Evolutionary conservation across 1,140 invertebrate species (phyloP), one percentile per base, ranked within the genome.

Genomic region (Ooceraea biroi): DNA sequence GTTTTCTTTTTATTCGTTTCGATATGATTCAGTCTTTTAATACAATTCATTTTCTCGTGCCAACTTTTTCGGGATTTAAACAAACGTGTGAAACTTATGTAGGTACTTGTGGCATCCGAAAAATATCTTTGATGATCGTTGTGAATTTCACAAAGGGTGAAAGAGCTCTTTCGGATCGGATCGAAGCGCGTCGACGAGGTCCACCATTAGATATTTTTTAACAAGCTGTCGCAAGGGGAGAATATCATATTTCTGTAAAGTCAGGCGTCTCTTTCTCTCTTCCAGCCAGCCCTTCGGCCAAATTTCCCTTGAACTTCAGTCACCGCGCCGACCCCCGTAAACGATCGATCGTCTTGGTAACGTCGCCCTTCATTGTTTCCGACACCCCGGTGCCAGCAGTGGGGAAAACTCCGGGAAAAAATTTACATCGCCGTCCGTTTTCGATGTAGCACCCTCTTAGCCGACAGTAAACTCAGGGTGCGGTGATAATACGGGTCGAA

Each of bases 171-270:
- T 76, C 44, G 87, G 60, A 86, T 85, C 85, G 88, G 87, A 87
- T 89, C 84, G 52, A 83, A 90, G 84, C 88, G 88, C 77, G 85
- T 7, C 76, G 85, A 12, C 68, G 73, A 85, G 77, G 73, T 83
- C 83, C 74, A 85, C 82, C 78, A 90, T 88, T 91, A 85, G 89
- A 91, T 91, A 92, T 92, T 93, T 93, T 92, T 92, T 93, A 93
- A 93, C 92, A 86, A 92, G 91, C 89, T 73, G 52, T 82, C 73
- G 63, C 76, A 83, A 84, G 77, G 88, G 85, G 80, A 90, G 88
- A 92, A 92, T 93, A 92, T 92, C 91, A 91, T 92, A 91, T 92
- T 93, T 93, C 92, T 89, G 90, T 91, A 90, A 92, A 91, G 90
- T 68, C 69, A 41, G 50, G n/a, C 76, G 50, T 69, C 22, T 63